Evolutionary conservation across 2,113 vertebrate species (phyloP).

Genomic region (Rhagologus leucostigma): DNA sequence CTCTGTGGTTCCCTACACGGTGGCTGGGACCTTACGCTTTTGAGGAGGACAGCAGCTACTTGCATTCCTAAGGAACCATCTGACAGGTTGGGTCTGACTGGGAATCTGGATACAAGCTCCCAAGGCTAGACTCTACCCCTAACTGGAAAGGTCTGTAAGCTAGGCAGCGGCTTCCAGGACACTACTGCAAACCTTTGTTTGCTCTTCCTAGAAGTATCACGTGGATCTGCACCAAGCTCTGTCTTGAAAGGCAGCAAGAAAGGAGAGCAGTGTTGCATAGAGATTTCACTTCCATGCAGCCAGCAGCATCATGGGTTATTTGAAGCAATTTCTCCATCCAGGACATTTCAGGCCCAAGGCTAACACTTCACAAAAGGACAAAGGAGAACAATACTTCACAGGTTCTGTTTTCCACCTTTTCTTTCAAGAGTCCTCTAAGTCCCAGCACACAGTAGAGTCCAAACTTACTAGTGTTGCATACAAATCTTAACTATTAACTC

Average conservation of each 20-base stretch:
- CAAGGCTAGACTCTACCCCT: not conserved
- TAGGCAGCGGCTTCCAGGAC: not conserved
- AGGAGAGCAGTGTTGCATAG: not conserved
- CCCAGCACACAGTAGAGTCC: not conserved
- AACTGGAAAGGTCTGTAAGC: not conserved
- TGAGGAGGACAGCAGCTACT: not conserved
- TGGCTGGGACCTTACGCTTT: not conserved
- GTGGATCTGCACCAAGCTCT: not conserved
- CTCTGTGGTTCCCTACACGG: not conserved
- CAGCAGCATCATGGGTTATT: not conserved
- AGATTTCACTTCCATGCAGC: not conserved
- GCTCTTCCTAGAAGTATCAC: not conserved
- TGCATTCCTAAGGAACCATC: not conserved
- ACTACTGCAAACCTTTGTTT: not conserved
- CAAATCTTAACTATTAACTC: not conserved
- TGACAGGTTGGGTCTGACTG: not conserved
- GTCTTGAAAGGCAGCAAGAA: not conserved
- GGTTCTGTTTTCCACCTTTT: not conserved
- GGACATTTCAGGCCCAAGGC: constrained; percentile 11
- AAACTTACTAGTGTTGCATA: not conserved
- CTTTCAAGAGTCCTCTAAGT: constrained; percentile 5
- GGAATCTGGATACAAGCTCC: not conserved
- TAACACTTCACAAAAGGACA: not conserved
- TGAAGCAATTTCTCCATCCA: not conserved
- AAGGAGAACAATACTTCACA: not conserved